phyloP scores from a whole-genome alignment of 2,113 vertebrate species.

The Canis aureus region DNA sequence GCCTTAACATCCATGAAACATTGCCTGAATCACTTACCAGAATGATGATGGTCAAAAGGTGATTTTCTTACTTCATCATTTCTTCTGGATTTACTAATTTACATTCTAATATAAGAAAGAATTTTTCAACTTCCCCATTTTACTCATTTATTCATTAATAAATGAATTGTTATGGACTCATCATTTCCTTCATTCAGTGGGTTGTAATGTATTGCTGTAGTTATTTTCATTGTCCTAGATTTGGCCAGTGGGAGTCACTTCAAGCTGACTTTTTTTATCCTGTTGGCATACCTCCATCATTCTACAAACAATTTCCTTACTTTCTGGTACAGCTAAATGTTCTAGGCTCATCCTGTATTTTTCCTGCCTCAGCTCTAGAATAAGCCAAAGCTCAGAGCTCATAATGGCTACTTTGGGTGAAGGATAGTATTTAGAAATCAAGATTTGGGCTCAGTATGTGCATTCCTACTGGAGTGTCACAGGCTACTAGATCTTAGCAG shows the following conservation, averaged over 20 bases:
- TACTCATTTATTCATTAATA: background rate
- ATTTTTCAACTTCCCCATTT: background rate
- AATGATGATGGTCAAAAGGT: background rate
- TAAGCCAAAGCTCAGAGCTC: background rate
- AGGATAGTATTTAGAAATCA: slow-evolving; percentile 7
- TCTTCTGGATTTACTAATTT: slow-evolving; percentile 8
- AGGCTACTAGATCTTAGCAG: background rate
- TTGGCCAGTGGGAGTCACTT: background rate
- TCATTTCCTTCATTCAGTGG: background rate
- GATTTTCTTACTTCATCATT: background rate
- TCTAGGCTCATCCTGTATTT: slow-evolving; percentile 37
- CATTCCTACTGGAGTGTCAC: background rate
- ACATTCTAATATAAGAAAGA: background rate
- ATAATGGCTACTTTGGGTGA: background rate
- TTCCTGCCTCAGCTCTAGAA: background rate
- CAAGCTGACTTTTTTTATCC: background rate
- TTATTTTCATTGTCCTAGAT: background rate
- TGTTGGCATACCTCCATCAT: background rate
- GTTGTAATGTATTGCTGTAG: background rate
- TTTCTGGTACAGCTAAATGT: background rate
- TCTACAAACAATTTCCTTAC: background rate
- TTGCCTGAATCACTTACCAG: background rate
- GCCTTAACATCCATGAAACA: background rate
- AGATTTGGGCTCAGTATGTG: background rate
- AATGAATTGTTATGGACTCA: background rate